A percentile compares a stretch with the other conserved stretches of the same genome.
Evolutionary conservation across 2,113 vertebrate species (phyloP).

Genomic region (Pan troglodytes): NHGRI_mPanTro3-v2.1_pri NC_072421.2:106331501-106332000

Average conservation of each 20-base stretch:
- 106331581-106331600: conserved; percentile 49
- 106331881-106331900: conserved; percentile 9
- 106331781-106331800: conserved; percentile 31
- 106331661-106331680: conserved; percentile 40
- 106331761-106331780: neutral
- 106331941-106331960: neutral
- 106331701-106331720: neutral
- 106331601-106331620: conserved; percentile 33
- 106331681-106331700: neutral
- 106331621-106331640: conserved; percentile 20
- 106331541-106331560: neutral
- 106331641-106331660: neutral
- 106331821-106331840: neutral
- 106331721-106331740: neutral
- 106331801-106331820: neutral
- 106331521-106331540: neutral
- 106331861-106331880: neutral
- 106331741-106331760: neutral
- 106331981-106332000: conserved; percentile 36
- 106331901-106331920: neutral
- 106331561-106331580: conserved; percentile 46
- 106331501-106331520: conserved; percentile 36
- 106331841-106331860: neutral
- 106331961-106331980: neutral
- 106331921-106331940: neutral